Conservation (phyloP, 2,797 vertebrate species). For the Oreochromis grahami region DNA sequence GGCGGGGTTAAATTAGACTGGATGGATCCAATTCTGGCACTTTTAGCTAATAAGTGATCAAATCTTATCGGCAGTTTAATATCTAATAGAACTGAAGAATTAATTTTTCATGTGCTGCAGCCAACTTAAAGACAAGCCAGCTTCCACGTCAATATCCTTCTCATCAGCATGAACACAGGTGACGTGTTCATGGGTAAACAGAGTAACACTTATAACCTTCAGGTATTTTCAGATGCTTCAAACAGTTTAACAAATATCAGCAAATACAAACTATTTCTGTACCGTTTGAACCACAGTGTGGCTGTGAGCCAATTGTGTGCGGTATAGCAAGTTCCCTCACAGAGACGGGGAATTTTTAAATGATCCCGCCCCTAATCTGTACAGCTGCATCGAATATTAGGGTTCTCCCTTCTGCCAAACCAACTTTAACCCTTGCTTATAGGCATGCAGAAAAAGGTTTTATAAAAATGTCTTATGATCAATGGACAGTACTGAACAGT, state of each 20-base stretch:
- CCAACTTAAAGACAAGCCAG: not conserved
- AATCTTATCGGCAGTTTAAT: not conserved
- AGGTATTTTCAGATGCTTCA: not conserved
- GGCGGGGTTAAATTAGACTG: not conserved
- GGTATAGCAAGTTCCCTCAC: not conserved
- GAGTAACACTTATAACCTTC: not conserved
- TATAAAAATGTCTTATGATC: not conserved
- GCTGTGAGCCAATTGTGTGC: not conserved
- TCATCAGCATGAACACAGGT: not conserved
- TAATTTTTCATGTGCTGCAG: rapidly evolving
- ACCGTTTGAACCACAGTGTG: not conserved
- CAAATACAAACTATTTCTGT: not conserved
- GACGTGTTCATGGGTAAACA: not conserved
- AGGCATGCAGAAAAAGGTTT: rapidly evolving
- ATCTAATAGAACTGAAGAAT: not conserved
- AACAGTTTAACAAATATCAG: not conserved
- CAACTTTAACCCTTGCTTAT: not conserved
- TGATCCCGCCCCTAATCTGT: rapidly evolving
- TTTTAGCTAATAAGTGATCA: not conserved
- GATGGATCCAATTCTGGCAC: not conserved
- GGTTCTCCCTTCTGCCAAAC: not conserved
- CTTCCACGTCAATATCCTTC: not conserved
- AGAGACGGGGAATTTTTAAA: not conserved
- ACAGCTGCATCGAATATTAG: not conserved
- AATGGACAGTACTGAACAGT: not conserved